These are phyloP conservation scores for Pseudomugil gertrudae DNA, from an alignment of 2,797 vertebrate genomes.

Conservation along the genomic window DNA sequence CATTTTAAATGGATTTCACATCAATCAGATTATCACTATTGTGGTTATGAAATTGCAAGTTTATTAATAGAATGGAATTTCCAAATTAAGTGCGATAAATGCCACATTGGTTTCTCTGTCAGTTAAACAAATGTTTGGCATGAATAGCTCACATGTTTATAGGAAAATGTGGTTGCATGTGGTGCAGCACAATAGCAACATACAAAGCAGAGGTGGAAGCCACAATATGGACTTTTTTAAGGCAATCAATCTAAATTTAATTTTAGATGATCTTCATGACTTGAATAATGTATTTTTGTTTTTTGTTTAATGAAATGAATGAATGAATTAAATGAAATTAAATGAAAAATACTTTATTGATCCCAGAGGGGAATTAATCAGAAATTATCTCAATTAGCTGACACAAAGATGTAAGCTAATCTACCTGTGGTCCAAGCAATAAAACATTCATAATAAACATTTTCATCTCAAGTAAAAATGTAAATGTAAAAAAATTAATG, in stretches of 20 bases:
- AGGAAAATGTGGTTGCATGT: slow-evolving; percentile 16
- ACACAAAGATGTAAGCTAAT: no score
- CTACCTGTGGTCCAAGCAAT: no score
- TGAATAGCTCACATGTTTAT: slow-evolving; percentile 1
- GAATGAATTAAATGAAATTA: no score
- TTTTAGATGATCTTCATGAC: background rate
- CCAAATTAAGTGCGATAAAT: slow-evolving; percentile 29
- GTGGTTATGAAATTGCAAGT: slow-evolving; percentile 7
- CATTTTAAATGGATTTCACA: slow-evolving; percentile 31
- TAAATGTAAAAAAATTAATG: no score
- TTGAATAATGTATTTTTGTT: no score
- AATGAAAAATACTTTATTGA: no score
- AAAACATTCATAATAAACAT: no score
- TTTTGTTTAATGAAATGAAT: no score
- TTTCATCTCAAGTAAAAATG: no score
- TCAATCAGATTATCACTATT: slow-evolving; percentile 18
- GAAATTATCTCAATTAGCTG: no score
- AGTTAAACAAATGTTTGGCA: slow-evolving; percentile 6
- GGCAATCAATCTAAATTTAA: background rate
- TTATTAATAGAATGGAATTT: slow-evolving; percentile 37
- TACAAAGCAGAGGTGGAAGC: background rate
- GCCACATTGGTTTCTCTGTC: background rate
- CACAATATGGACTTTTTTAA: slow-evolving; percentile 7
- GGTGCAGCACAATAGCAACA: background rate
- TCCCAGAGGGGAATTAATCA: no score